Conservation (phyloP, 2,113 vertebrate genomes). For the Melanocharis versteri region DNA sequence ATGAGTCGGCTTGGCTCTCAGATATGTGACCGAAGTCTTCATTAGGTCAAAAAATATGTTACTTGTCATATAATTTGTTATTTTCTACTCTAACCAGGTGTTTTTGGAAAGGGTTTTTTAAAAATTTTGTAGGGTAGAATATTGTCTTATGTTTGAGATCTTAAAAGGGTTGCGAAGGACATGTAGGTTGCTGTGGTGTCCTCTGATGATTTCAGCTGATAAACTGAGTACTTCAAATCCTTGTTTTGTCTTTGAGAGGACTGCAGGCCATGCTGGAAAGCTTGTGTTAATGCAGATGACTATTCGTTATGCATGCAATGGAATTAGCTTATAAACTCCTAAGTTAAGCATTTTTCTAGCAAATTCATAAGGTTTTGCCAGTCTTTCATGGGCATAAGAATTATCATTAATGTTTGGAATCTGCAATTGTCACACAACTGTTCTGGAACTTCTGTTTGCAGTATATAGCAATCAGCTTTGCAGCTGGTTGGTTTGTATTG, state of each 20-base stretch:
- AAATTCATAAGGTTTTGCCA: not conserved
- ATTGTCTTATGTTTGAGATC: not conserved
- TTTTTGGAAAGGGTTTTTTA: not conserved
- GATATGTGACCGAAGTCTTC: not conserved
- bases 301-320: not conserved
- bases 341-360: not conserved
- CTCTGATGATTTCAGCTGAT: not conserved
- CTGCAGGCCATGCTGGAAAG: not conserved
- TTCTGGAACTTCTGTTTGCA: not conserved
- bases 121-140: not conserved
- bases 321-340: not conserved
- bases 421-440: not conserved
- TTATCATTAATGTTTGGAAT: not conserved
- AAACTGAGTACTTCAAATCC: not conserved
- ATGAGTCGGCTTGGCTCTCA: not conserved
- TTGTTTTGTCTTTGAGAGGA: not conserved
- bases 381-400: not conserved
- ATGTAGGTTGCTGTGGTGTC: not conserved
- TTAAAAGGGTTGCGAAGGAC: not conserved
- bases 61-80: not conserved
- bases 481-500: not conserved
- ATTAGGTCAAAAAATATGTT: not conserved
- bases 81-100: not conserved
- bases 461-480: not conserved
- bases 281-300: not conserved